These are phyloP conservation scores for Temnothorax nylanderi DNA, from an alignment of 1,140 invertebrate species.

Conservation along the genomic window DNA sequence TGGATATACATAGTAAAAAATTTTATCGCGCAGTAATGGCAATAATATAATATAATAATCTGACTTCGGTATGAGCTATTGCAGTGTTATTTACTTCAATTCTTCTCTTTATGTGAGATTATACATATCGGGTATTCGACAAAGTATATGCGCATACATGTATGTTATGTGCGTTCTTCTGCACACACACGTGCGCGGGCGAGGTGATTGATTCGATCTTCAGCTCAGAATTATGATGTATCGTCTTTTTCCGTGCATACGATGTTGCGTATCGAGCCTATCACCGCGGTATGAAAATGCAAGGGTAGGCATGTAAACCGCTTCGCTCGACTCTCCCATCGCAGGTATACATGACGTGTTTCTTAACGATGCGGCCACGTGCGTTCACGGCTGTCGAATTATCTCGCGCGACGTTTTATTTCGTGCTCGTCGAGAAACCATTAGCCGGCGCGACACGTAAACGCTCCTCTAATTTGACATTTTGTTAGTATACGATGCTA, in stretches of 20 bases:
- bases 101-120: background rate
- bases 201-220: conserved; percentile 65
- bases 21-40: conserved; percentile 6
- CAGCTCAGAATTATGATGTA: conserved; percentile 66
- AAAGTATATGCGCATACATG: background rate
- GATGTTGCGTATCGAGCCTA: conserved; percentile 48
- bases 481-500: conserved; percentile 46
- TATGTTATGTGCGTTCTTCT: background rate
- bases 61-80: background rate
- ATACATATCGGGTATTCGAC: background rate
- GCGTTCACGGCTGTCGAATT: conserved; percentile 76
- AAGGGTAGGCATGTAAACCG: conserved; percentile 26
- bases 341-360: conserved; percentile 68
- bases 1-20: background rate
- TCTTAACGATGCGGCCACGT: conserved; percentile 76
- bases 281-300: conserved; percentile 59
- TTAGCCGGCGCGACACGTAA: conserved; percentile 58
- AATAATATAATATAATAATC: background rate
- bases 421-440: conserved; percentile 68
- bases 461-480: conserved; percentile 65
- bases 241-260: conserved; percentile 63
- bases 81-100: background rate
- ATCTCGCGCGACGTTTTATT: conserved; percentile 64
- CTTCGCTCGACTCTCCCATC: background rate
- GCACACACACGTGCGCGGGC: background rate